Evolutionary conservation across 2,888 invertebrate genomes (phyloP), one percentile per base, ranked within the genome.

Genomic region (Neoscelio sp.): DNA sequence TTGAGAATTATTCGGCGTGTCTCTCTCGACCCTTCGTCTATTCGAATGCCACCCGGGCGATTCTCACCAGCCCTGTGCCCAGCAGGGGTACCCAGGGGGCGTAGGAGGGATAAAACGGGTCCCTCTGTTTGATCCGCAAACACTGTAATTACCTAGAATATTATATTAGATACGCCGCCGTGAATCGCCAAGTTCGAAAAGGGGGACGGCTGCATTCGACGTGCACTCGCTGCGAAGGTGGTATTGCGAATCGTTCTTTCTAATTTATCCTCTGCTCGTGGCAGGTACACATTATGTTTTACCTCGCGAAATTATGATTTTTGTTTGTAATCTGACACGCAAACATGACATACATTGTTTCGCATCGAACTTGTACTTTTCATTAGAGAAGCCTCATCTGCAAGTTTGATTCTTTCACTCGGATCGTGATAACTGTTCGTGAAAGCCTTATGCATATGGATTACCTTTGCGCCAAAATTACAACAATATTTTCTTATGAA

Each of bases 51-150:
- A 85, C 82, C 85, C 84, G 85, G 80, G 80, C 70, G 81, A 84
- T 85, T 85, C 87, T 85, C 84, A 85, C 85, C 83, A 76, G 70
- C 77, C 62, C 73, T 76, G 77, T 65, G 74, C 67, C 50, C 77
- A 73, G 79, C 71, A 48, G 78, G 77, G 65, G 58, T 52, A 65
- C 77, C 77, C 52, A n/a, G 56, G 50, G 68, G 40, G 65, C 33
- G 40, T 3, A 62, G 56, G 46, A 68, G 77, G 80, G 78, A 75
- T 64, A 62, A 80, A 75, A 65, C 52, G 70, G 58, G 76, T 78
- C 87, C 88, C 89, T 88, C 87, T 89, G 88, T 89, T 89, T 90
- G 90, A 90, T 90, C 88, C 88, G 89, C 90, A 90, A 90, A 90
- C 89, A 89, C 87, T 87, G 88, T 90, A 90, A 90, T 90, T 90